Evolutionary conservation across 2,888 invertebrate species (phyloP), one percentile per base, ranked within the genome.

Genomic region (Parascotia fuliginaria): DNA sequence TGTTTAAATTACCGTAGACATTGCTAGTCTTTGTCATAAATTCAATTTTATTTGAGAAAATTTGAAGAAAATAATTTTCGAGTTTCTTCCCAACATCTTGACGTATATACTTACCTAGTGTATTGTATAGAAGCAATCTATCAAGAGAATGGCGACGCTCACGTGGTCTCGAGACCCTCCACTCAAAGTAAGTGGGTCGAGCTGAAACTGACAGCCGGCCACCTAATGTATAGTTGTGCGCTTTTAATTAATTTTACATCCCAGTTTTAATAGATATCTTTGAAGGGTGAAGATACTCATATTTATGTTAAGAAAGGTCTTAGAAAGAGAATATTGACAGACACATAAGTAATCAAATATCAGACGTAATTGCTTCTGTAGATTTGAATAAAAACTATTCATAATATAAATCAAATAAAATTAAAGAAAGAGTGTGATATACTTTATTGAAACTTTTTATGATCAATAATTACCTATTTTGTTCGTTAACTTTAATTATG

Each of bases 161-260:
- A 59, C 55, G 55, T 58, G 60, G 67, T 65, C 70, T 70, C 70
- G 73, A 73, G 73, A 60, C 69, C 63, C 55, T 52, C 63, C 66
- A 64, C 77, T 77, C 68, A 62, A 72, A 61, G 60, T 63, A 73
- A 83, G 80, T 76, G 79, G 80, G 67, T 65, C 70, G 75, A 62
- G 67, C 78, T 85, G 83, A 46, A 75, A 79, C 71, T 83, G 84
- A 84, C 83, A 83, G 77, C 68, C 73, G 65, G 51, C 58, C 56
- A 60, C 59, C 57, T 66, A 55, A 63, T 63, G 53, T 64, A 68
- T 72, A 76, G 71, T 74, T 72, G 72, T 67, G 64, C 58, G 65
- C 48, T 75, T 78, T 77, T 79, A 81, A 83, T 82, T 79, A 77
- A 75, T 74, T 73, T 75, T 70, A 69, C 58, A 58, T 69, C 5